Percentiles rank a stretch among this genome's conserved stretches.
These are phyloP conservation scores for Ips nitidus DNA, from an alignment of 1,140 invertebrate species.

Conservation along the genomic window DNA sequence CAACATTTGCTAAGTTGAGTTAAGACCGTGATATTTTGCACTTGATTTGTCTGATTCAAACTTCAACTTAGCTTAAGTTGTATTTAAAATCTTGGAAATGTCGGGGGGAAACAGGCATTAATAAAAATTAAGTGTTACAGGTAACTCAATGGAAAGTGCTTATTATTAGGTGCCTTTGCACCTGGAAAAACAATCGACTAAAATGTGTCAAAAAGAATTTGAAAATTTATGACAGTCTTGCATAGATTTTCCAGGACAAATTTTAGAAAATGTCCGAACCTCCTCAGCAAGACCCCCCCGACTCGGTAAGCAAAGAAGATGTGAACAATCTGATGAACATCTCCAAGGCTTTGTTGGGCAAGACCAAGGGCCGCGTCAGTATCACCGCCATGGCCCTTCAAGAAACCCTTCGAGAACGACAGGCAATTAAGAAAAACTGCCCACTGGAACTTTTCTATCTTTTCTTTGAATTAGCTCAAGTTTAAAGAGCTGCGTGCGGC, in stretches of 20 bases:
- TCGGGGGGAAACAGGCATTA: too few species aligned
- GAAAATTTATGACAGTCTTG: too few species aligned
- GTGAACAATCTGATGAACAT: constrained; percentile 14
- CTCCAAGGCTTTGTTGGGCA: constrained; percentile 1
- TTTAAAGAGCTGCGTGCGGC: constrained; percentile 44
- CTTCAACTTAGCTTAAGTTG: too few species aligned
- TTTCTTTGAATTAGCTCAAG: constrained; percentile 37
- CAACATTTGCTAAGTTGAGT: too few species aligned
- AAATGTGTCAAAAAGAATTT: neutral
- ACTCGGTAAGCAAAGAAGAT: neutral
- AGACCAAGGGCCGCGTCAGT: constrained; percentile 13
- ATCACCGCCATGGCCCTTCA: constrained; percentile 38
- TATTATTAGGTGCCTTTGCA: too few species aligned
- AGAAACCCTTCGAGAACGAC: constrained; percentile 38
- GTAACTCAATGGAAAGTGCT: too few species aligned
- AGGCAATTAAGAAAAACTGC: constrained; percentile 32
- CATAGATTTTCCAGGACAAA: too few species aligned
- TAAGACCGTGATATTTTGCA: too few species aligned
- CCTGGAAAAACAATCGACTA: neutral
- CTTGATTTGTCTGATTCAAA: too few species aligned
- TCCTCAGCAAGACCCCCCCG: neutral
- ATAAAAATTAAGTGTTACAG: too few species aligned
- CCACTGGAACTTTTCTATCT: neutral
- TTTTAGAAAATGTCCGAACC: constrained; percentile 1
- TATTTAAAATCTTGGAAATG: too few species aligned